A percentile compares a stretch with the other conserved stretches of the same genome.
These are phyloP conservation scores for Lagopus leucura DNA, from an alignment of 2,113 vertebrate species.

Conservation along the genomic window DNA sequence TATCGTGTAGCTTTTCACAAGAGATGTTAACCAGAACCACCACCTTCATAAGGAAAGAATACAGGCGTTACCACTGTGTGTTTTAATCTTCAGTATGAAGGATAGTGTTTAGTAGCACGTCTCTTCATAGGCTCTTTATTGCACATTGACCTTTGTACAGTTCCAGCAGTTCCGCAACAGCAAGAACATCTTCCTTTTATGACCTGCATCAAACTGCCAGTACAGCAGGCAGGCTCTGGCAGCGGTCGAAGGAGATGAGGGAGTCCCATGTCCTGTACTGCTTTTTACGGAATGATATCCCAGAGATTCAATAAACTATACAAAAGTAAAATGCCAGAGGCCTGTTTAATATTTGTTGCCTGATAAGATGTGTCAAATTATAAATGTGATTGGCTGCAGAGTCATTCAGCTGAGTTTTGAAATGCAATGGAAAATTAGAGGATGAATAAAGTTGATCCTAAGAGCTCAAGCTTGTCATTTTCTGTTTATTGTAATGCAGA, in stretches of 20 bases:
- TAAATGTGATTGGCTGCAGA: background rate
- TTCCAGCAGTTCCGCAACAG: background rate
- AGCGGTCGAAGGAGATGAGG: background rate
- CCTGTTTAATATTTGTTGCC: conserved; percentile 25
- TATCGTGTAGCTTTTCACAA: conserved; percentile 47
- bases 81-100: background rate
- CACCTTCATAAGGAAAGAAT: conserved; percentile 31
- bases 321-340: conserved; percentile 9
- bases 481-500: background rate
- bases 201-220: background rate
- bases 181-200: background rate
- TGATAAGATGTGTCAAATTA: conserved; percentile 8
- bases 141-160: background rate
- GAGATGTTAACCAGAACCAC: conserved; percentile 43
- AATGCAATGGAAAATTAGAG: background rate
- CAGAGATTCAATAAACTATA: background rate
- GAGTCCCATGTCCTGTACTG: conserved; percentile 3
- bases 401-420: conserved; percentile 6
- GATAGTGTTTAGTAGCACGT: background rate
- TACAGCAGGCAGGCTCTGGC: background rate
- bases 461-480: background rate
- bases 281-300: conserved; percentile 1
- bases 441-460: background rate
- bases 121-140: background rate
- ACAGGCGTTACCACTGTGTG: accelerated